A percentile compares a stretch with the other conserved stretches of the same genome.
Evolutionary conservation across 1,140 invertebrate genomes (phyloP).

Genomic region (Pogonomyrmex barbatus): DNA sequence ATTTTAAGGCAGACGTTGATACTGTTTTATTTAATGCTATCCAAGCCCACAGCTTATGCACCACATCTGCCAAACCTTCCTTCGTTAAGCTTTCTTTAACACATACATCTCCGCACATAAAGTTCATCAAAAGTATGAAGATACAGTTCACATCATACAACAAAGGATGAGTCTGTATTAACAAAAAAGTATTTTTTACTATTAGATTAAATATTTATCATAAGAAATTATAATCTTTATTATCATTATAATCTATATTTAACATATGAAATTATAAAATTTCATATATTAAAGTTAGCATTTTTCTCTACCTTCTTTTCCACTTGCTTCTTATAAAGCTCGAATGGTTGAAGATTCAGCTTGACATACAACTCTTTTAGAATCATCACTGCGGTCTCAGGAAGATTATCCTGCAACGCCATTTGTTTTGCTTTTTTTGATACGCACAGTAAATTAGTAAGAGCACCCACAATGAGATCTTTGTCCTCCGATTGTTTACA

Average conservation of each 20-base stretch:
- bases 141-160: constrained; percentile 84
- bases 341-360: constrained; percentile 85
- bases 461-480: constrained; percentile 81
- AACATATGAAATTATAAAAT: constrained; percentile 5
- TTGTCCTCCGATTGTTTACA: constrained; percentile 79
- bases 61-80: constrained; percentile 85
- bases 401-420: constrained; percentile 82
- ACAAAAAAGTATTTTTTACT: constrained; percentile 48
- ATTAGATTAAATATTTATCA: background rate
- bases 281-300: background rate
- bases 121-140: constrained; percentile 86
- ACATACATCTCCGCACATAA: constrained; percentile 81
- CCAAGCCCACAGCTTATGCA: constrained; percentile 88
- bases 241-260: too few relatives aligned
- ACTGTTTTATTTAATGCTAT: constrained; percentile 83
- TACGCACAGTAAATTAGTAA: constrained; percentile 85
- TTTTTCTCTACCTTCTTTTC: constrained; percentile 79
- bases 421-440: constrained; percentile 84
- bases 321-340: constrained; percentile 80
- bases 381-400: constrained; percentile 81
- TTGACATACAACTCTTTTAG: constrained; percentile 85
- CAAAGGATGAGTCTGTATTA: constrained; percentile 82
- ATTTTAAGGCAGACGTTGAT: constrained; percentile 83
- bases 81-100: constrained; percentile 83
- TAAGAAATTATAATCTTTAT: background rate